These are phyloP conservation scores for Palythoa caribaeorum DNA, from an alignment of 92 coral and sea anemone genomes.

Conservation along the genomic window DNA sequence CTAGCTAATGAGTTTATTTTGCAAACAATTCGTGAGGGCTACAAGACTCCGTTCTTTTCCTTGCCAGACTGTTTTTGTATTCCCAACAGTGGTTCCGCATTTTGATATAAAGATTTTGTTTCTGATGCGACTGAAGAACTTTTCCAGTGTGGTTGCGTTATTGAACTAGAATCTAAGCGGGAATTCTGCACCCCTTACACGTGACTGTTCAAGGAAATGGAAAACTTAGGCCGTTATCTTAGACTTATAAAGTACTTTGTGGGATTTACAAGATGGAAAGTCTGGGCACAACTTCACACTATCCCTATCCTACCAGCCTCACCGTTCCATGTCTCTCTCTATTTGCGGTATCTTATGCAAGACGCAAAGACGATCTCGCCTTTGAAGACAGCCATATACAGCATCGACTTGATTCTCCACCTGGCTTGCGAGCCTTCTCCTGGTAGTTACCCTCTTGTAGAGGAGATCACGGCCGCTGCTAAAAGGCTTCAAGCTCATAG, in stretches of 20 bases:
- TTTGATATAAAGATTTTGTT: too few relatives aligned
- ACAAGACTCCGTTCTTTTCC: too few relatives aligned
- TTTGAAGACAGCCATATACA: not conserved
- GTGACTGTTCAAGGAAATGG: too few relatives aligned
- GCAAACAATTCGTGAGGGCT: too few relatives aligned
- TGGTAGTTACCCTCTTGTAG: not conserved
- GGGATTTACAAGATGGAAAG: not conserved
- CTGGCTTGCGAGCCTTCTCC: slow-evolving; percentile 5
- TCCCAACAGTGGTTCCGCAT: too few relatives aligned
- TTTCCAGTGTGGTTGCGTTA: too few relatives aligned
- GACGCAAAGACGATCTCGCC: not conserved
- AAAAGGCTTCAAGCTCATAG: not conserved
- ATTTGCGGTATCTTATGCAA: slow-evolving; percentile 8
- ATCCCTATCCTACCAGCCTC: slow-evolving; percentile 12
- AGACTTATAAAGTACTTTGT: not conserved
- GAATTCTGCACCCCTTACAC: too few relatives aligned
- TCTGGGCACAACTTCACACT: not conserved
- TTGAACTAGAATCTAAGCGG: too few relatives aligned
- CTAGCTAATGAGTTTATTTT: too few relatives aligned
- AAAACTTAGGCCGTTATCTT: too few relatives aligned
- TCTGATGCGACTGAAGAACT: too few relatives aligned
- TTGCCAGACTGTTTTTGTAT: too few relatives aligned
- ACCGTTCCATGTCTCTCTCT: not conserved
- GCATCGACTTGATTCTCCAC: not conserved
- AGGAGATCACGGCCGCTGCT: not conserved